Base-by-base conservation (phyloP, 2,113 vertebrate genomes). In the Archocentrus centrarchus region DNA sequence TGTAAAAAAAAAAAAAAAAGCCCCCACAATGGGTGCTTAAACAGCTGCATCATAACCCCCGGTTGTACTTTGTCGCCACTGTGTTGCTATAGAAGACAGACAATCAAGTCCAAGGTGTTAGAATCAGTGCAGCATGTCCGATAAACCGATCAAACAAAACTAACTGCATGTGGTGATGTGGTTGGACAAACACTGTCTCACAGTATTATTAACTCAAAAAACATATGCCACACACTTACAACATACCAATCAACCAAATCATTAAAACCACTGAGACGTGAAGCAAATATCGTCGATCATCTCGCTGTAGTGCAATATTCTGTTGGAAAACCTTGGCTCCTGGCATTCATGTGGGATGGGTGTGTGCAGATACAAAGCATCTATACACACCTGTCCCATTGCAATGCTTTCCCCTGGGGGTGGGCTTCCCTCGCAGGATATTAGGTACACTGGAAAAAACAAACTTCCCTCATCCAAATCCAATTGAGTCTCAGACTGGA, bases 31-130 rank as follows among this genome's bases (percentile, higher is more conserved):
- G 27, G 79, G 83, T 35, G 81, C 88, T 80, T 55, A 77, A 90
- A 88, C 88, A 93, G 90, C 89, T 88, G 92, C 83, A 85, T 89
- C 81, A 62, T 89, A 89, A 91, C 75, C 88, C 80, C 47, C 70
- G 80, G 81, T 59, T 78, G 83, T 24, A 73, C 83, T 84, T 66
- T 76, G 78, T 77, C 6, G 6, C 79, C 81, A 73, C 75, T 66
- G 80, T 84, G 41, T 85, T 73, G 32, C 60, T 60, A 58, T 22
- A 17, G 57, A 55, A 55, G 39, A 47, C 7, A 80, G 55, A 53
- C 75, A 57, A 77, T 77, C 47, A 81, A 64, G 73, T 81, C 50
- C 4, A 64, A 84, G 39, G 68, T 78, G 8, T 59, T 50, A 15
- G 83, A 76, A 58, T 70, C 57, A 50, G 79, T 30, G 53, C 39